Evolutionary conservation across 2,113 vertebrate species (phyloP), one percentile per base, ranked within the genome.

Genomic region (Nannobrachium achirus): DNA sequence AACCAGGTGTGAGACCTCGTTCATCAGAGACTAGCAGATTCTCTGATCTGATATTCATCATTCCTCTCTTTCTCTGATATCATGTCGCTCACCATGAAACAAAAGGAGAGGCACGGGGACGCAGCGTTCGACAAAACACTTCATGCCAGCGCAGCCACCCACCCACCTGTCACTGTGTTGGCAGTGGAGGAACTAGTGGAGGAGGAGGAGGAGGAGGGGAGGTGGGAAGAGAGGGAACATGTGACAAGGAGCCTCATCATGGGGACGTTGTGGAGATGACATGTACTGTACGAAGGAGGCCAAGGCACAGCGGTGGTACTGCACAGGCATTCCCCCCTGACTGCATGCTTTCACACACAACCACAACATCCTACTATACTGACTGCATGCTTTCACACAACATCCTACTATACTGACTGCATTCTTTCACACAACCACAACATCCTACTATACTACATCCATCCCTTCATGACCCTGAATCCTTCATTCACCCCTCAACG

Each of bases 191-290:
- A 67, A 68, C 55, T 69, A 58, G 77, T 63, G 66, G 61, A 14
- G 59, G 44, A 63, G 57, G 74, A 9, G 44, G 58, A 51, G 4
- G 42, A 44, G 38, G 63, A 57, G 66, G 48, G 46, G 40, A 42
- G 41, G n/a, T n/a, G n/a, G n/a, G n/a, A n/a, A n/a, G n/a, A n/a
- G 25, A 33, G 25, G 55, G 8, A 50, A 52, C 61, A 60, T 69
- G 79, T 73, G 77, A 84, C 69, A 78, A 56, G 39, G 41, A 44
- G 70, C 86, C 80, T 83, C 68, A 83, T 83, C 72, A 75, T 11
- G 2, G 66, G n/a, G 68, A 74, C 64, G 66, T 66, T 74, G 66
- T 39, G 48, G 62, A 56, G 49, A 66, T 15, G 39, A 15, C 16
- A 48, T 33, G 8, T 33, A 4, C 25, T 33, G 25, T 11, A 73